phyloP scores from a whole-genome alignment of 2,888 invertebrate species.

The Mamestra brassicae region DNA sequence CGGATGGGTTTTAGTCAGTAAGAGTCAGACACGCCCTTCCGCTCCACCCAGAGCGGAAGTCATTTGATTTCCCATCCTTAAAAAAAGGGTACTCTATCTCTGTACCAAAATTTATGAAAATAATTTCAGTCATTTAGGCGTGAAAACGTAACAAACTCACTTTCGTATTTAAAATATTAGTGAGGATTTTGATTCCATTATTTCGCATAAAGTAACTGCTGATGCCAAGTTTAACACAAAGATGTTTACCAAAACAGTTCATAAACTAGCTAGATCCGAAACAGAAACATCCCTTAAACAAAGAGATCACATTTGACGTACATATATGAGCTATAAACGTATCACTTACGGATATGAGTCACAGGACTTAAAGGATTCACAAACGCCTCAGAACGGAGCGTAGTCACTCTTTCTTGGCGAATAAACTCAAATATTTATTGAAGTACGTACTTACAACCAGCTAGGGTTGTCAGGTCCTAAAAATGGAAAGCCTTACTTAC shows the following conservation, averaged over 20 bases:
- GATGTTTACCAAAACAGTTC: constrained; percentile 7
- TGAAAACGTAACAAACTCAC: no score
- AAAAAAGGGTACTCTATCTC: no score
- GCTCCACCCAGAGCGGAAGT: no score
- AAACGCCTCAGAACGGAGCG: constrained; percentile 23
- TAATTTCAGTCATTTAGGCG: no score
- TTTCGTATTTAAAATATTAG: no score
- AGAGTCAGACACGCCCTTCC: no score
- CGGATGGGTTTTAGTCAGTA: no score
- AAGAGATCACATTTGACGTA: constrained; percentile 50
- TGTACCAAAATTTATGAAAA: no score
- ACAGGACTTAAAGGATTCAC: constrained; percentile 51
- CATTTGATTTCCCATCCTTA: no score
- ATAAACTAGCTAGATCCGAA: constrained; percentile 15
- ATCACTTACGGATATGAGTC: constrained; percentile 53
- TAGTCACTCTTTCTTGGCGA: constrained; percentile 34
- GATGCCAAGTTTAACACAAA: constrained; percentile 21
- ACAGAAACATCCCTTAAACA: constrained; percentile 42
- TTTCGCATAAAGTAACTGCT: background rate
- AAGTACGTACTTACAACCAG: background rate
- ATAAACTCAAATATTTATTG: constrained; percentile 51
- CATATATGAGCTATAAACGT: constrained; percentile 47
- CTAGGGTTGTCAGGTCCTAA: background rate
- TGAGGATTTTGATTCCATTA: no score
- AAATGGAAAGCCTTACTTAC: background rate